These are phyloP conservation scores for Nomada ruficornis DNA, from an alignment of 2,888 invertebrate species.

Conservation along the genomic window DNA sequence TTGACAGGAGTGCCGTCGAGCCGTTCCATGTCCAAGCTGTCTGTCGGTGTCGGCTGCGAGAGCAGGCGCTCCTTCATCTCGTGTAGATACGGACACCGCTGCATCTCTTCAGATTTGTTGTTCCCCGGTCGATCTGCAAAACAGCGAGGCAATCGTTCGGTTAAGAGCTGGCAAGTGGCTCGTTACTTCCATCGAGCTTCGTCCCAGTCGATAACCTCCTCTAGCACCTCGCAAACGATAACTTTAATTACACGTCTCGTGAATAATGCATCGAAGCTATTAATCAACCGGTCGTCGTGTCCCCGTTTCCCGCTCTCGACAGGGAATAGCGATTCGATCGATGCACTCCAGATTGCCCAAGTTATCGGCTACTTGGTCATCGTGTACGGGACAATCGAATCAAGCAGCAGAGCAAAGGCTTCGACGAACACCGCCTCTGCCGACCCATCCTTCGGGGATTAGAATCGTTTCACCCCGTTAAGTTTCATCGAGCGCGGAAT, in stretches of 20 bases:
- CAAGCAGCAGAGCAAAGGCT: slow-evolving; percentile 6
- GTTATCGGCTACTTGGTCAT: slow-evolving; percentile 28
- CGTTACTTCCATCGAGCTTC: not conserved
- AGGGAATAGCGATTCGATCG: slow-evolving; percentile 8
- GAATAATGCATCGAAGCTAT: slow-evolving; percentile 40
- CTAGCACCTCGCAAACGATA: slow-evolving; percentile 10
- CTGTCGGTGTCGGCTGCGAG: slow-evolving; percentile 88
- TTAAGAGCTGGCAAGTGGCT: not conserved
- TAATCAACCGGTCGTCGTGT: not conserved
- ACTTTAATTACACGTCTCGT: slow-evolving; percentile 29
- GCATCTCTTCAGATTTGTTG: slow-evolving; percentile 87
- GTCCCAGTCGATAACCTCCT: not conserved
- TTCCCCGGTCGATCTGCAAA: slow-evolving; percentile 77
- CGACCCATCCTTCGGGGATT: slow-evolving; percentile 13
- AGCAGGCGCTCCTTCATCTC: slow-evolving; percentile 97
- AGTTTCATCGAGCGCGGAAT: slow-evolving; percentile 27
- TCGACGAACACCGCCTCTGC: not conserved
- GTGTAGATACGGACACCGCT: slow-evolving; percentile 96
- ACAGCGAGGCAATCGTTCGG: not conserved
- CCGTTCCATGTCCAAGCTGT: slow-evolving; percentile 88
- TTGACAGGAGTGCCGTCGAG: slow-evolving; percentile 85
- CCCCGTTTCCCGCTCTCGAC: slow-evolving; percentile 8
- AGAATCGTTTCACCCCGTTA: slow-evolving; percentile 29
- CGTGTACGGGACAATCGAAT: slow-evolving; percentile 31
- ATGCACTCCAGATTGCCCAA: slow-evolving; percentile 1